Conservation (phyloP, 2,113 vertebrate species). For the Ageneiosus marmoratus region DNA sequence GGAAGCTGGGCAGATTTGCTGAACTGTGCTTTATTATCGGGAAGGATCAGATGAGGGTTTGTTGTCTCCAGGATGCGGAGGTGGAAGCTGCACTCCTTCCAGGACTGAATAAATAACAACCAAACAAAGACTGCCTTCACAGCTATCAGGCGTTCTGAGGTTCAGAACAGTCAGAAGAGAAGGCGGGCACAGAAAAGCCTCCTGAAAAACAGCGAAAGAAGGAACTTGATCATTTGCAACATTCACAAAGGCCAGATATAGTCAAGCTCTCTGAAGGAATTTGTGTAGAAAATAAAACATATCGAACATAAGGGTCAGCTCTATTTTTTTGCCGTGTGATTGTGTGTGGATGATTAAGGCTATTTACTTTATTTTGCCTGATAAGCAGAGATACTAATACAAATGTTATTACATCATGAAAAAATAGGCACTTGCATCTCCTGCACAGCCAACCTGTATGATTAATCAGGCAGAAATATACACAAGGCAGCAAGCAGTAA, state of each 20-base stretch:
- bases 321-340: background rate
- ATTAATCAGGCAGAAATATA: background rate
- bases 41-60: conserved; percentile 44
- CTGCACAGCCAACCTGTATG: conserved; percentile 20
- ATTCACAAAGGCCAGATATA: background rate
- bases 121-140: conserved; percentile 45
- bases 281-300: background rate
- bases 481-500: background rate
- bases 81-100: conserved; percentile 47
- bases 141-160: conserved; percentile 4
- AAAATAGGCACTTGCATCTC: background rate
- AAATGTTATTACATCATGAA: background rate
- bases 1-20: conserved; percentile 32
- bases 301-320: background rate
- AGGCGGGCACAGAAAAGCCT: background rate
- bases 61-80: conserved; percentile 42
- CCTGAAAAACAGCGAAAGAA: background rate
- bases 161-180: background rate
- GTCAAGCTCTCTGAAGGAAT: background rate
- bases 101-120: conserved; percentile 44
- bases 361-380: background rate
- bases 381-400: background rate
- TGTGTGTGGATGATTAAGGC: background rate
- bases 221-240: conserved; percentile 19
- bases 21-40: conserved; percentile 34